These are phyloP conservation scores for Mormyrus proboscirostris DNA, from an alignment of 2,797 vertebrate species.

Conservation along the genomic window DNA sequence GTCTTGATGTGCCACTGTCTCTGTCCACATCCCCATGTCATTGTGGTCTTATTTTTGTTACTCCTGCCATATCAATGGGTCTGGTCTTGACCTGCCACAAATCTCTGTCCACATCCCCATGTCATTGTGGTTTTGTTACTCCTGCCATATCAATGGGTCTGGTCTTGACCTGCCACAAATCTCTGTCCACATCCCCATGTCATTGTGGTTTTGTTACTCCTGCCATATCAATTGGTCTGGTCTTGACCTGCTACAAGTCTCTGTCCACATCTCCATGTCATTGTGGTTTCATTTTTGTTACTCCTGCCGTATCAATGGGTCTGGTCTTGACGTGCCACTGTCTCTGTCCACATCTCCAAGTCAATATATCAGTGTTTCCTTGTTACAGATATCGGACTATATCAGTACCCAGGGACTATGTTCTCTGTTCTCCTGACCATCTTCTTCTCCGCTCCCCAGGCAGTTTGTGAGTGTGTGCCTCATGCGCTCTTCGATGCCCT, in stretches of 20 bases:
- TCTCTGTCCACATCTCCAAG: background rate
- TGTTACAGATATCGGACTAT: background rate
- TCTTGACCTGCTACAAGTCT: background rate
- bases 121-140: no score
- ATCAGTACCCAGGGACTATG: background rate
- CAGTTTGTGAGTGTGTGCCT: slow-evolving; percentile 80
- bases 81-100: no score
- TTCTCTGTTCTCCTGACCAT: background rate
- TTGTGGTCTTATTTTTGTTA: no score
- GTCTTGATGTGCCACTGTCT: no score
- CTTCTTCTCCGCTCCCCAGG: slow-evolving; percentile 55
- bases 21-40: no score
- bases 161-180: no score
- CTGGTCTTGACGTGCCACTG: background rate
- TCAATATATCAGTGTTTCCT: background rate
- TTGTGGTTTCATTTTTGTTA: background rate
- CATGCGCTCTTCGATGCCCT: slow-evolving; percentile 79
- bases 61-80: no score
- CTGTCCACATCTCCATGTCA: background rate
- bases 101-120: no score
- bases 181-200: no score
- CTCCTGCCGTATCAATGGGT: background rate
- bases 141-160: no score
- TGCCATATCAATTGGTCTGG: background rate
- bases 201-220: background rate